Conservation (phyloP, 2,797 vertebrate genomes). For the Diglossa cyanea region DNA sequence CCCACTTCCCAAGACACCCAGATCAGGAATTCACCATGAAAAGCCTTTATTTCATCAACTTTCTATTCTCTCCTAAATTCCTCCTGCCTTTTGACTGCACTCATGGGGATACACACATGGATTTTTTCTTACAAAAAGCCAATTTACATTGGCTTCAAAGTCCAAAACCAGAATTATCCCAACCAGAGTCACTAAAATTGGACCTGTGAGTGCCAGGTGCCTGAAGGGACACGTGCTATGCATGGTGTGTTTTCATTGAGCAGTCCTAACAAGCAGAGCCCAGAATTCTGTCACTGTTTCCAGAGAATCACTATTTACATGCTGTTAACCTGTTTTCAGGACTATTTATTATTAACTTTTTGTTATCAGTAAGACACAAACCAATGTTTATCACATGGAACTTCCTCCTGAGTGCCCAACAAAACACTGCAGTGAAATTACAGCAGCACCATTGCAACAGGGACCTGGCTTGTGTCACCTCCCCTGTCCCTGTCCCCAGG, state of each 20-base stretch:
- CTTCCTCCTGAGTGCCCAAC: background rate
- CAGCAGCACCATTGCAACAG: background rate
- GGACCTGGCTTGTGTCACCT: background rate
- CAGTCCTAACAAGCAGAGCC: background rate
- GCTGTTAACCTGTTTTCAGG: background rate
- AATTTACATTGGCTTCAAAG: background rate
- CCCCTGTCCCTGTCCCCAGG: background rate
- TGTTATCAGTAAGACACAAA: background rate
- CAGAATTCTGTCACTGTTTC: background rate
- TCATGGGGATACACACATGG: fast-evolving
- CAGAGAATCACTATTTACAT: background rate
- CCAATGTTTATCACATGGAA: fast-evolving
- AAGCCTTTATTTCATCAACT: background rate
- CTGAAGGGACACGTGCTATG: fast-evolving
- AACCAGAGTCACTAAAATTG: background rate
- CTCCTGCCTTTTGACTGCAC: background rate
- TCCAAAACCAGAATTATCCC: background rate
- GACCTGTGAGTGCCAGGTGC: background rate
- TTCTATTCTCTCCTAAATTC: background rate
- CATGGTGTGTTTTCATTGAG: background rate
- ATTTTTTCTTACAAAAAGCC: background rate
- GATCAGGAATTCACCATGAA: background rate
- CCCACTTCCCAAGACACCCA: background rate
- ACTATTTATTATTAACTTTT: background rate
- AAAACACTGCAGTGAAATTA: background rate